Evolutionary conservation across 2,888 invertebrate genomes (phyloP).

Genomic region (Conchocele bisecta): DNA sequence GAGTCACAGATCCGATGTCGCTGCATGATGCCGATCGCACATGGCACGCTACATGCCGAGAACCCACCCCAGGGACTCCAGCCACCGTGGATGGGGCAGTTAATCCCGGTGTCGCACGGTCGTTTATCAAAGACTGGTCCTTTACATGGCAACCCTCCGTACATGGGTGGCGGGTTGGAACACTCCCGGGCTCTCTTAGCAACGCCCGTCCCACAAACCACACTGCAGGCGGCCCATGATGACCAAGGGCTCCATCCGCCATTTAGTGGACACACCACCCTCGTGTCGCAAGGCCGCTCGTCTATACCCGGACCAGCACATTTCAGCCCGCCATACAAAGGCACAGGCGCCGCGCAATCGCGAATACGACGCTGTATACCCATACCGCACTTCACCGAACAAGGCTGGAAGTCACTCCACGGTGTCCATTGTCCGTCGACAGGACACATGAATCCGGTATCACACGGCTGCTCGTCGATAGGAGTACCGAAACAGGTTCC

Average conservation of each 20-base stretch:
- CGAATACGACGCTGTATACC: constrained; percentile 23
- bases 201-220: constrained; percentile 36
- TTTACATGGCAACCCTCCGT: constrained; percentile 39
- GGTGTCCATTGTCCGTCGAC: constrained; percentile 47
- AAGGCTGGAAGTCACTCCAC: constrained; percentile 37
- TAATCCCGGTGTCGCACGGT: constrained; percentile 33
- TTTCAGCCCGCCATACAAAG: constrained; percentile 35
- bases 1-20: constrained; percentile 29
- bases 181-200: constrained; percentile 26
- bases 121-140: constrained; percentile 17
- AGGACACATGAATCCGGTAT: constrained; percentile 34
- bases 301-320: constrained; percentile 38
- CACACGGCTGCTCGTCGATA: constrained; percentile 27
- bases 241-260: constrained; percentile 49
- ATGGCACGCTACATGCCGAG: constrained; percentile 31
- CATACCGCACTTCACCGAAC: constrained; percentile 44
- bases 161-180: constrained; percentile 44
- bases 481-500: constrained; percentile 41
- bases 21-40: constrained; percentile 33
- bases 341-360: constrained; percentile 35
- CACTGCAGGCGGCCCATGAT: constrained; percentile 39
- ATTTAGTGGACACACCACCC: constrained; percentile 36
- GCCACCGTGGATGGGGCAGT: constrained; percentile 40
- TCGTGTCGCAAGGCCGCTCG: constrained; percentile 33
- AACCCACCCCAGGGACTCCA: constrained; percentile 43